Conservation (phyloP, 2,797 vertebrate genomes). For the Tragopan temminckii region DNA sequence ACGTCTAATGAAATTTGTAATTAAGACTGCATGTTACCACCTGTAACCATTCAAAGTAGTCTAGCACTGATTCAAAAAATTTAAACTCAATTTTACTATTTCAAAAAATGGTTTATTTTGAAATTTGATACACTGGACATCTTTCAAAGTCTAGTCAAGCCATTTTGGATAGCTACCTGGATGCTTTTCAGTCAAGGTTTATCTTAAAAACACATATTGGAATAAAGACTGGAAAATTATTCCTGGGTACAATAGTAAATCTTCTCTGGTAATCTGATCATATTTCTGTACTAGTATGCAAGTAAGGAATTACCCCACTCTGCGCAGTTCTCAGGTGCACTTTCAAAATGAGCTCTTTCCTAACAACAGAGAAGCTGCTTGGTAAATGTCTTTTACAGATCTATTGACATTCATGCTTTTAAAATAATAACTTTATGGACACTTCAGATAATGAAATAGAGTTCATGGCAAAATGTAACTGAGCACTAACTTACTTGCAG, state of each 20-base stretch:
- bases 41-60: neutral
- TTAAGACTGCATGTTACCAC: conserved; percentile 14
- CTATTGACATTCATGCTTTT: conserved; percentile 39
- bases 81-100: neutral
- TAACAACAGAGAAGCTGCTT: neutral
- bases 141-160: neutral
- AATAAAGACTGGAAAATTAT: neutral
- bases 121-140: neutral
- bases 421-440: conserved; percentile 40
- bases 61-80: neutral
- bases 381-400: conserved; percentile 30
- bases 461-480: neutral
- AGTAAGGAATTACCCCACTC: neutral
- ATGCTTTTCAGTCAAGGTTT: neutral
- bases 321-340: neutral
- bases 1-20: neutral
- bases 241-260: neutral
- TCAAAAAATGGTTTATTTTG: neutral
- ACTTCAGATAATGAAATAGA: conserved; percentile 20
- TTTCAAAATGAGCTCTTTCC: conserved; percentile 17
- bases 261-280: accelerated
- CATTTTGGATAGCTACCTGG: neutral
- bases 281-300: neutral
- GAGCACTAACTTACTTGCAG: neutral
- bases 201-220: neutral